phyloP scores from a whole-genome alignment of 1,140 invertebrate species.

The Adoxophyes honmai region DNA sequence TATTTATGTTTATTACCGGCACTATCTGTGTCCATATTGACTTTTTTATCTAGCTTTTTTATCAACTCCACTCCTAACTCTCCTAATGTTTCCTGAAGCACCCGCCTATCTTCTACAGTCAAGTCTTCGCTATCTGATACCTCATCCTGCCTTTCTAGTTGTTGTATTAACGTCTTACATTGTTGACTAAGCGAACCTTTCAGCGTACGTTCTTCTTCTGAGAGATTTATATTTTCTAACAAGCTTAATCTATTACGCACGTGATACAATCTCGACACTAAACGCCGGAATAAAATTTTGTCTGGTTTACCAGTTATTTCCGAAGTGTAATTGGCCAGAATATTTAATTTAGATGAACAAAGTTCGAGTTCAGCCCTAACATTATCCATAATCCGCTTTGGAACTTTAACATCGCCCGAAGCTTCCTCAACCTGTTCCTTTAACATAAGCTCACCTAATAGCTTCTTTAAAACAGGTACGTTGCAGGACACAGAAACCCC shows the following conservation, averaged over 20 bases:
- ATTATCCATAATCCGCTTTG: background rate
- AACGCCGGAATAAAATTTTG: background rate
- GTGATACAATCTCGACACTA: background rate
- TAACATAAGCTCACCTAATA: background rate
- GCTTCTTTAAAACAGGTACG: background rate
- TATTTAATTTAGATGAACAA: background rate
- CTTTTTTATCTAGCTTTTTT: background rate
- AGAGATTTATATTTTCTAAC: background rate
- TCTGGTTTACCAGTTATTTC: background rate
- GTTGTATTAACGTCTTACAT: background rate
- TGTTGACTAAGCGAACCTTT: background rate
- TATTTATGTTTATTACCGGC: background rate
- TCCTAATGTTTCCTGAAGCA: background rate
- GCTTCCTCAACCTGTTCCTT: background rate
- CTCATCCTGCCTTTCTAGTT: background rate
- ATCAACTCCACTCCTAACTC: background rate
- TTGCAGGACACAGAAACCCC: background rate
- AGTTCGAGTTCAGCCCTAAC: background rate
- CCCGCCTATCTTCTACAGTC: background rate
- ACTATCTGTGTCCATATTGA: background rate
- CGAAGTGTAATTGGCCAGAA: background rate
- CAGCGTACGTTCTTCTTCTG: background rate
- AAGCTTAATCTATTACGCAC: background rate
- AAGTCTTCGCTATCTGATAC: background rate
- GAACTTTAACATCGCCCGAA: background rate